phyloP scores from a whole-genome alignment of 2,797 vertebrate genomes.

The Melanotaenia parkinsoni region DNA sequence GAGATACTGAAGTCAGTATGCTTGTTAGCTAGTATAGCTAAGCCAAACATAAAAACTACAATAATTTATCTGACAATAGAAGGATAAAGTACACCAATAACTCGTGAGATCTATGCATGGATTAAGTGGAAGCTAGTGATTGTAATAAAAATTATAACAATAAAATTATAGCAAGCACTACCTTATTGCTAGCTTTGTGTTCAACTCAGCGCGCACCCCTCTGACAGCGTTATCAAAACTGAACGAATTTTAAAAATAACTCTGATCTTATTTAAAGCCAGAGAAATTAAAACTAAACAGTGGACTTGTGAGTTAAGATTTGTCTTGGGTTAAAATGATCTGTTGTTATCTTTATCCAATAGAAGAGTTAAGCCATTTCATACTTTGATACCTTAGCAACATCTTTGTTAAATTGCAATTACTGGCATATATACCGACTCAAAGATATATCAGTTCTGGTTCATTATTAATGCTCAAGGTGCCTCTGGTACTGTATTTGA shows the following conservation, averaged over 20 bases:
- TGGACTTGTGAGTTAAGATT: background rate
- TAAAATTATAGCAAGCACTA: background rate
- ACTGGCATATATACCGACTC: too few species aligned
- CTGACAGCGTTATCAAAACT: background rate
- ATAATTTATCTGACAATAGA: background rate
- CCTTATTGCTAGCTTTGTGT: constrained; percentile 1
- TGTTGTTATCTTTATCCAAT: background rate
- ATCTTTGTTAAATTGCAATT: too few species aligned
- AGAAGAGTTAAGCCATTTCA: too few species aligned
- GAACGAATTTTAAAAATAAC: background rate
- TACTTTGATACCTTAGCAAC: too few species aligned
- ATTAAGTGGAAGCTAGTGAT: background rate
- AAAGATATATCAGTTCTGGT: too few species aligned
- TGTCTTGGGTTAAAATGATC: background rate
- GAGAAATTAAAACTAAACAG: background rate
- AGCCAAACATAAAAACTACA: background rate
- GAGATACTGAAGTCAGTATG: constrained; percentile 35
- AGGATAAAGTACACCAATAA: background rate
- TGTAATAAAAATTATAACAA: background rate
- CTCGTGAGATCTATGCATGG: accelerated
- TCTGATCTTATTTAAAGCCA: too few species aligned
- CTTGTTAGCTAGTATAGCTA: constrained; percentile 43
- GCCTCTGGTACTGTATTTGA: background rate
- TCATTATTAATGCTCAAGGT: too few species aligned
- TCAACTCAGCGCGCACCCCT: constrained; percentile 15